Evolutionary conservation across 1,140 invertebrate genomes (phyloP).

Genomic region (Mycetomoellerius zeteki): DNA sequence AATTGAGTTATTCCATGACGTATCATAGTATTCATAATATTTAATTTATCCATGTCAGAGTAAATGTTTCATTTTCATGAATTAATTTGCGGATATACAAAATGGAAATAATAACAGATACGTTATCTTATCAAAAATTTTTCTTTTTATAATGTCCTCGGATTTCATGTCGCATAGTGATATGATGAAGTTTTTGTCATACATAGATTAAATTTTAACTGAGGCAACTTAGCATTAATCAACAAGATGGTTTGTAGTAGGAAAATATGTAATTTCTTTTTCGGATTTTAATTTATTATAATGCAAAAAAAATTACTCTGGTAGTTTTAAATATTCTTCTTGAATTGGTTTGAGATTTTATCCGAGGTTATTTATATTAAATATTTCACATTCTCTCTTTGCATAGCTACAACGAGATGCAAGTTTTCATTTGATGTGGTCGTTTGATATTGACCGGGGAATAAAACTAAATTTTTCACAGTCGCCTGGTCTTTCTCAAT

Average conservation of each 20-base stretch:
- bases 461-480: conserved; percentile 54
- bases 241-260: not conserved
- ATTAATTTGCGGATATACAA: not conserved
- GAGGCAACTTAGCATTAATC: not conserved
- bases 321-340: not conserved
- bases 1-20: not conserved
- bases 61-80: not conserved
- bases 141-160: not conserved
- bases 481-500: not conserved
- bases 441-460: conserved; percentile 33
- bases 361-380: not conserved
- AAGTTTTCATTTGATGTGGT: conserved; percentile 43
- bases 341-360: conserved; percentile 22
- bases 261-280: not conserved
- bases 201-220: not conserved
- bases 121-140: not conserved
- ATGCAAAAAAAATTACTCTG: not conserved
- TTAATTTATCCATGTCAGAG: not conserved
- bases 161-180: not conserved
- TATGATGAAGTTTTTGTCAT: not conserved
- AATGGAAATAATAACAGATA: not conserved
- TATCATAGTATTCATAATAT: not conserved
- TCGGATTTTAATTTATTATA: conserved; percentile 22
- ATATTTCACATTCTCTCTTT: conserved; percentile 20
- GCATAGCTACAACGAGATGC: not conserved